phyloP scores from a whole-genome alignment of 2,797 vertebrate species.

The Cuculus canorus region DNA sequence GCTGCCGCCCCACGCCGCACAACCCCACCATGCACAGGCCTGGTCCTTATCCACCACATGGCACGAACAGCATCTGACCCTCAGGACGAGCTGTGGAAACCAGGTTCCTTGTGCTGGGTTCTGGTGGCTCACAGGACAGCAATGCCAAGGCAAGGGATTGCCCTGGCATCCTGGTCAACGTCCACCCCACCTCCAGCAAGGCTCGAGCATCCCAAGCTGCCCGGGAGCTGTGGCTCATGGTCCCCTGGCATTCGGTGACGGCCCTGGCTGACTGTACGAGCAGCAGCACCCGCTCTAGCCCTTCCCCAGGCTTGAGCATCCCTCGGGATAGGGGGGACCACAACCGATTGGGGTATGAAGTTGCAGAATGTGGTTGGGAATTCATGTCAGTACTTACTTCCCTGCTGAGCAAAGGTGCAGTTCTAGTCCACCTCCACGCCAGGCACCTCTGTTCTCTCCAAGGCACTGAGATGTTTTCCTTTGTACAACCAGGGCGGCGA shows the following conservation, averaged over 20 bases:
- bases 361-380: rapidly evolving
- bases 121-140: neutral
- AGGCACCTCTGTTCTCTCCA: neutral
- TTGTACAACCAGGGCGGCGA: conserved; percentile 45
- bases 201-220: rapidly evolving
- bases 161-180: neutral
- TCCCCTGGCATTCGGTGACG: neutral
- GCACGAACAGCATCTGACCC: neutral
- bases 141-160: rapidly evolving
- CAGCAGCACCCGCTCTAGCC: neutral
- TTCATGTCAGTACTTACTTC: rapidly evolving
- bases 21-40: neutral
- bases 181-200: neutral
- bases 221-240: rapidly evolving
- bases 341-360: rapidly evolving
- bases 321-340: neutral
- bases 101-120: neutral
- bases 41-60: neutral
- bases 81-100: neutral
- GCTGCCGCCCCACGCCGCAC: neutral
- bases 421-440: rapidly evolving
- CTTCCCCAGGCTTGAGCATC: neutral
- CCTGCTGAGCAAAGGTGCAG: neutral
- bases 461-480: neutral
- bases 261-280: neutral